Percentiles rank a stretch among this genome's conserved stretches.
These are phyloP conservation scores for Silurus meridionalis DNA, from an alignment of 2,113 vertebrate species.

Conservation along the genomic window DNA sequence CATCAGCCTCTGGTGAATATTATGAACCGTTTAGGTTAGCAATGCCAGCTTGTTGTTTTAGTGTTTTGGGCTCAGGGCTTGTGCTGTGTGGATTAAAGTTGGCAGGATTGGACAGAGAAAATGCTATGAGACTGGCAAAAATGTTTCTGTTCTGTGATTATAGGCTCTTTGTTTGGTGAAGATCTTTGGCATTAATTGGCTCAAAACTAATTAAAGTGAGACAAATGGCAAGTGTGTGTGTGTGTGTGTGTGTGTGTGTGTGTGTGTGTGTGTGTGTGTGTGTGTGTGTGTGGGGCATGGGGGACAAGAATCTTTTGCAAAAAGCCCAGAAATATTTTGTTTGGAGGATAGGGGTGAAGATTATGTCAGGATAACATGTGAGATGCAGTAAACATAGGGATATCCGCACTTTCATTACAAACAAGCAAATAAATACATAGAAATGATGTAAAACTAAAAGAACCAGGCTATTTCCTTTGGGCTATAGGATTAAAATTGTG, in stretches of 20 bases:
- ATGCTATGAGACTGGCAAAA: not conserved
- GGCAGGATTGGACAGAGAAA: not conserved
- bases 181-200: too few species aligned
- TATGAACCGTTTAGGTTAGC: not conserved
- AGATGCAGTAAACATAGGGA: not conserved
- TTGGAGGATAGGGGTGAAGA: not conserved
- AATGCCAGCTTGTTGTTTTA: not conserved
- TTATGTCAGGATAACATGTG: not conserved
- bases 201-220: too few species aligned
- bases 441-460: not conserved
- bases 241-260: not conserved
- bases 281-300: not conserved
- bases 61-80: not conserved
- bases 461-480: not conserved
- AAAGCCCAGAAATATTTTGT: too few species aligned
- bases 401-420: not conserved
- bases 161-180: not conserved
- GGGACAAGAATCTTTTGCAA: not conserved
- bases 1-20: not conserved
- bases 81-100: not conserved
- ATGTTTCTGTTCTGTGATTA: not conserved
- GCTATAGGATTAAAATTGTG: not conserved
- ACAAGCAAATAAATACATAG: not conserved
- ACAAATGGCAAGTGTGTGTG: too few species aligned
- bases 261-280: too few species aligned